Conservation (phyloP, 1,140 invertebrate species). For the Tetragnatha versicolor region DNA sequence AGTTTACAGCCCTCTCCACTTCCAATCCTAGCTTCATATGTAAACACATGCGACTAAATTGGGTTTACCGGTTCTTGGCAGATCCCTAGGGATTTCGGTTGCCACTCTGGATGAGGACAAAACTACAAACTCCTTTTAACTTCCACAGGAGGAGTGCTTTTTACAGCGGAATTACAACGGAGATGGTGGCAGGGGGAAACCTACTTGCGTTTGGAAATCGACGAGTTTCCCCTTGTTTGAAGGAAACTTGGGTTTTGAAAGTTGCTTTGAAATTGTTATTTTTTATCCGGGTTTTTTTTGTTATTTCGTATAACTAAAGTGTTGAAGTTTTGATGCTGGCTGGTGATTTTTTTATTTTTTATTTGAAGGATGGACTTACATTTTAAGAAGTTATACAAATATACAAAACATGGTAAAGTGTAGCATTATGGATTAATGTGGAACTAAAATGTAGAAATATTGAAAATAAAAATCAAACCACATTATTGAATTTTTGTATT, state of each 20-base stretch:
- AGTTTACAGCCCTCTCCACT: slow-evolving; percentile 20
- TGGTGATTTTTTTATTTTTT: no score
- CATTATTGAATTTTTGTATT: no score
- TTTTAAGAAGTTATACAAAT: no score
- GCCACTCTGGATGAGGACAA: slow-evolving; percentile 9
- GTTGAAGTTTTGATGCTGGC: no score
- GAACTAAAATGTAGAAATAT: no score
- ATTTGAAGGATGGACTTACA: no score
- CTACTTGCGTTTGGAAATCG: no score
- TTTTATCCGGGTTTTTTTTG: not conserved
- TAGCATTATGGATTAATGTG: no score
- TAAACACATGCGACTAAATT: slow-evolving; percentile 41
- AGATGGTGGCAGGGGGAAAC: no score
- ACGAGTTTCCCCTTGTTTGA: no score
- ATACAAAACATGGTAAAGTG: no score
- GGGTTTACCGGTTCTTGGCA: slow-evolving; percentile 17
- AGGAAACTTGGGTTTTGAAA: not conserved
- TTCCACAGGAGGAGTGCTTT: slow-evolving; percentile 2
- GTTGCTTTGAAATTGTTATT: not conserved
- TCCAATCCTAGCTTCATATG: slow-evolving; percentile 34
- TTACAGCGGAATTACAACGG: slow-evolving; percentile 30
- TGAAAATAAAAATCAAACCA: no score
- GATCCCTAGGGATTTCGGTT: not conserved
- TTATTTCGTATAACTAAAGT: not conserved
- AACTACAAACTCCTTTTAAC: slow-evolving; percentile 41